Evolutionary conservation across 2,113 vertebrate species (phyloP).

Genomic region (Chaetops frenatus): DNA sequence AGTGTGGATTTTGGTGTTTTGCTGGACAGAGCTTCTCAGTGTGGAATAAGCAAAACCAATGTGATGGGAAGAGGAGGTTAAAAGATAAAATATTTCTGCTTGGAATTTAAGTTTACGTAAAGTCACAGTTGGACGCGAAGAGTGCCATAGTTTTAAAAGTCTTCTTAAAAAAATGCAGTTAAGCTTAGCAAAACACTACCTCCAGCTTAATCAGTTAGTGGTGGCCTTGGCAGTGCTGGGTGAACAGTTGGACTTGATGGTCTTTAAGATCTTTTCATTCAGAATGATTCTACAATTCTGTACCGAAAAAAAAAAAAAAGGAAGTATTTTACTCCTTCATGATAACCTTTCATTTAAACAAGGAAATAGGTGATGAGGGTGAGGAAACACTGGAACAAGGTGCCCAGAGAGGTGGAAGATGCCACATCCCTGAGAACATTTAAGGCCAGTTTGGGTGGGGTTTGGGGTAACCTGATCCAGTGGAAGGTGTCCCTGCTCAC

Average conservation of each 20-base stretch:
- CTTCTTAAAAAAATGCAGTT: background rate
- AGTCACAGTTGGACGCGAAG: background rate
- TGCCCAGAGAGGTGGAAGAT: background rate
- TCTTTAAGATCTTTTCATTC: background rate
- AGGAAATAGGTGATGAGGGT: background rate
- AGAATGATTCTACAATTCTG: background rate
- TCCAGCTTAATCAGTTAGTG: background rate
- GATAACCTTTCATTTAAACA: background rate
- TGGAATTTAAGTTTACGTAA: background rate
- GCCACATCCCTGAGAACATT: background rate
- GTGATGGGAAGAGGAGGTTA: background rate
- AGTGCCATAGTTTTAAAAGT: background rate
- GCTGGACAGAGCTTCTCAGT: background rate
- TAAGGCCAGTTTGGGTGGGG: background rate
- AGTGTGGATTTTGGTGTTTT: background rate
- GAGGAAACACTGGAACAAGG: background rate
- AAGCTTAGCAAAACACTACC: background rate
- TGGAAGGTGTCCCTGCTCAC: background rate
- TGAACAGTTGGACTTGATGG: background rate
- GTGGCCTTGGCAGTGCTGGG: background rate
- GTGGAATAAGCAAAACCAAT: background rate
- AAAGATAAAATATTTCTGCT: background rate
- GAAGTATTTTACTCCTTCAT: fast-evolving
- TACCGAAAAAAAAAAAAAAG: background rate
- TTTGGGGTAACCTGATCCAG: background rate